These are phyloP conservation scores for Calameuta idolon DNA, from an alignment of 2,888 invertebrate genomes.

Conservation along the genomic window DNA sequence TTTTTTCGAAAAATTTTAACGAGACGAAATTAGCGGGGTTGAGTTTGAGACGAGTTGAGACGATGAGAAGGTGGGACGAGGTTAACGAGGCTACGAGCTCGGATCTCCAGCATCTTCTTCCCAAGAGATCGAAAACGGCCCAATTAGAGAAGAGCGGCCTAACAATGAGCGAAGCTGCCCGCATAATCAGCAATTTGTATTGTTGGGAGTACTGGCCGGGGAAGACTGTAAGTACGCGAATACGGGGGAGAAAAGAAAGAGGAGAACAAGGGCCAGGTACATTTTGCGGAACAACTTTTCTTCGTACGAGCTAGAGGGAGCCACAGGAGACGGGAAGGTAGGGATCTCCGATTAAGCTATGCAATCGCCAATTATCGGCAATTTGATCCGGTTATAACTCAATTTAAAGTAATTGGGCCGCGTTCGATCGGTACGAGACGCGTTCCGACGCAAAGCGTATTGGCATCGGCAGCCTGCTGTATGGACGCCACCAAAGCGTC, in stretches of 20 bases:
- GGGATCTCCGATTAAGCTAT: constrained; percentile 51
- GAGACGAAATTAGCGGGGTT: background rate
- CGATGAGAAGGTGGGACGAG: constrained; percentile 12
- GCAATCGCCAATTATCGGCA: constrained; percentile 61
- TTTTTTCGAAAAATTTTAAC: background rate
- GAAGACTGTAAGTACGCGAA: background rate
- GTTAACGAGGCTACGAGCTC: constrained; percentile 47
- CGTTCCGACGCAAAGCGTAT: background rate
- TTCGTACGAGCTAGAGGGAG: background rate
- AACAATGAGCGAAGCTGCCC: constrained; percentile 46
- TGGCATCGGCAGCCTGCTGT: background rate
- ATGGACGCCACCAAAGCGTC: too few species aligned
- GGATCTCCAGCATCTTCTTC: constrained; percentile 23
- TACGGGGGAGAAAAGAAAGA: background rate
- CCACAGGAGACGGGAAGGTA: constrained; percentile 17
- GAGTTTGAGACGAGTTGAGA: background rate
- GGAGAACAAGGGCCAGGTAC: background rate
- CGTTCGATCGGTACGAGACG: constrained; percentile 27
- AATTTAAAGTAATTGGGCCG: constrained; percentile 61
- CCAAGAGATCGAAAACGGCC: constrained; percentile 52
- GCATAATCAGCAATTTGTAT: constrained; percentile 57
- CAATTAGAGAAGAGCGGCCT: constrained; percentile 45
- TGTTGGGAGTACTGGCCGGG: background rate
- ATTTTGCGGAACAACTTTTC: background rate
- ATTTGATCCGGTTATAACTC: constrained; percentile 62